Evolutionary conservation across 2,797 vertebrate species (phyloP).

Genomic region (Oryzias dopingdopingensis): DNA sequence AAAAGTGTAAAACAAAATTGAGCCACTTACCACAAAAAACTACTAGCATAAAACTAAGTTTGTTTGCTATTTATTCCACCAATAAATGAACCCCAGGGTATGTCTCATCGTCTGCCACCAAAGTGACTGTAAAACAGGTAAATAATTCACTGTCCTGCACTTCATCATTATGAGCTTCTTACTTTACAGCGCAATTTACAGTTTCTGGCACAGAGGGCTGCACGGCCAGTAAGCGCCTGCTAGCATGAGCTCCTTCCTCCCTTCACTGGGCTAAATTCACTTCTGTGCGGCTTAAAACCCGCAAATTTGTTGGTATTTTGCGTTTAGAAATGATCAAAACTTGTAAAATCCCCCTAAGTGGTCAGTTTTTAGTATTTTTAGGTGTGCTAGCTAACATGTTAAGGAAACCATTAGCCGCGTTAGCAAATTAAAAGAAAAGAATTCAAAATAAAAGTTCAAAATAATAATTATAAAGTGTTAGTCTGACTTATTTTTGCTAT

Average conservation of each 20-base stretch:
- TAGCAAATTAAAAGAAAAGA: not conserved
- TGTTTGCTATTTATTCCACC: too few species aligned
- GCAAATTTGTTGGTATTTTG: too few species aligned
- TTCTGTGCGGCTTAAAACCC: too few species aligned
- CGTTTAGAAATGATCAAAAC: not conserved
- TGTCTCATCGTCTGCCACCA: not conserved
- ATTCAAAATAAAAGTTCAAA: not conserved
- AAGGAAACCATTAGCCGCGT: slow-evolving; percentile 13
- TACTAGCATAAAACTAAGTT: too few species aligned
- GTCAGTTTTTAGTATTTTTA: not conserved
- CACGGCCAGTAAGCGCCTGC: slow-evolving; percentile 16
- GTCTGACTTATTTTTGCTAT: too few species aligned
- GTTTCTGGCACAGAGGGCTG: slow-evolving; percentile 4
- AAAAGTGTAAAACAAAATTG: too few species aligned
- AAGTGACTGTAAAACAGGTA: not conserved
- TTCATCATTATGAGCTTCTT: not conserved
- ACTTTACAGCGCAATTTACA: not conserved
- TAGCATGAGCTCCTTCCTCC: slow-evolving; percentile 19
- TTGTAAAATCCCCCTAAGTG: not conserved
- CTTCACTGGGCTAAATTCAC: not conserved
- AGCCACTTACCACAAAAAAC: too few species aligned
- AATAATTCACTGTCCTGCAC: not conserved
- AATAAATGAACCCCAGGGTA: too few species aligned
- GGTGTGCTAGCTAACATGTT: not conserved
- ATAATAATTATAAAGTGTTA: not conserved